Conservation (phyloP, 2,797 vertebrate species). For the Glyptemys insculpta region DNA sequence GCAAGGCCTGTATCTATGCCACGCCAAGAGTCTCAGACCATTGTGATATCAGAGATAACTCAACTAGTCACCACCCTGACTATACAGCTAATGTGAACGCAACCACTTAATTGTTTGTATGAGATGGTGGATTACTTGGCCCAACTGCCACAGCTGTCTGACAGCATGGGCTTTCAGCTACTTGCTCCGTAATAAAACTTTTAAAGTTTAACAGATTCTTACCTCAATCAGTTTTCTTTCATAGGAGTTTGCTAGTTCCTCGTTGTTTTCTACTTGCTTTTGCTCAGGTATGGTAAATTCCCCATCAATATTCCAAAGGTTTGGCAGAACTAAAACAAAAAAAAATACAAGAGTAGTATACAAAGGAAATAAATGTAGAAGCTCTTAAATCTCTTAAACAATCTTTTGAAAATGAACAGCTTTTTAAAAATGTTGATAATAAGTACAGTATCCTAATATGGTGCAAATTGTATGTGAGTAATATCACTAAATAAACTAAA, state of each 20-base stretch:
- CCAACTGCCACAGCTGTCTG: background rate
- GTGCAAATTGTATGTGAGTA: background rate
- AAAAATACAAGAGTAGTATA: slow-evolving; percentile 44
- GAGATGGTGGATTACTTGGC: background rate
- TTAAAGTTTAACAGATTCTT: slow-evolving; percentile 56
- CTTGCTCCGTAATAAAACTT: background rate
- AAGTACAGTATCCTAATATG: background rate
- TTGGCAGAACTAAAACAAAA: slow-evolving; percentile 83
- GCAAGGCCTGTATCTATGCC: background rate
- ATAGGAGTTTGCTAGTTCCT: slow-evolving; percentile 93
- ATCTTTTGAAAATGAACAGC: background rate
- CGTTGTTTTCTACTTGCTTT: slow-evolving; percentile 89
- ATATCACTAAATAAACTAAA: background rate
- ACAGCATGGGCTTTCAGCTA: background rate
- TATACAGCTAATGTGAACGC: background rate
- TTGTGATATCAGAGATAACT: background rate
- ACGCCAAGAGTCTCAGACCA: background rate
- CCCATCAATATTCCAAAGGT: slow-evolving; percentile 86
- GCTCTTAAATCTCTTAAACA: background rate
- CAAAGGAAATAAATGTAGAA: background rate
- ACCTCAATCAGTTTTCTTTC: slow-evolving; percentile 99
- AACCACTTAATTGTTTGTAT: background rate
- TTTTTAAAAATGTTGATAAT: background rate
- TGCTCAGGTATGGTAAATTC: slow-evolving; percentile 86
- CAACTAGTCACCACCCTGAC: background rate